Evolutionary conservation across 1,140 invertebrate species (phyloP), one percentile per base, ranked within the genome.

Genomic region (Cotesia typhae): DNA sequence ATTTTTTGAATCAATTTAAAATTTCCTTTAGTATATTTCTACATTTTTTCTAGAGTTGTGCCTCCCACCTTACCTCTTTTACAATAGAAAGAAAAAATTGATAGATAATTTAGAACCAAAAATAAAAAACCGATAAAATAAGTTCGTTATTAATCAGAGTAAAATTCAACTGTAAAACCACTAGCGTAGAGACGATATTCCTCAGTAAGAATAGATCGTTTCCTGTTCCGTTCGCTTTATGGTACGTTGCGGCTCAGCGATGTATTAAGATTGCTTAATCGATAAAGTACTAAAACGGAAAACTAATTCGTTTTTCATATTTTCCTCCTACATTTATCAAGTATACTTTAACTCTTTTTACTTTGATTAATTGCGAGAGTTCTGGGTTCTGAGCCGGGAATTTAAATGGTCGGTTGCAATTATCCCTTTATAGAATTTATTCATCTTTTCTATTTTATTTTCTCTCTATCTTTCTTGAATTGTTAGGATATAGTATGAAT

Each of bases 251-350:
- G 84, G 84, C 85, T 66, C 85, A 87, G 83, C 86, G 85, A 87
- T 87, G 86, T 87, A 87, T 86, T 87, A 87, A 87, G 85, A 87
- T 87, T 87, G 85, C 86, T 87, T 87, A 87, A 87, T 87, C 86
- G 82, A 87, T 87, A 87, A 83, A 84, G 78, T 77, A 47, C 73
- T 76, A 76, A 78, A 82, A 82, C 78, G 80, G 78, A 80, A 83
- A 81, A 78, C 78, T 84, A 85, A 85, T 85, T 81, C 81, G 80
- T 85, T 87, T 85, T 85, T 85, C 81, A 83, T 82, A 78, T 74
- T 72, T 76, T 74, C 57, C 70, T 35, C 53, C 59, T 65, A 63
- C 47, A 10, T 68, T 55, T 64, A 5, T 28, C 28, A 28, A 28
- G 28, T 28, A 28, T 47, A 6, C 41, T 47, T 10, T 47, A 28